Evolutionary conservation across 64 coral and sea anemone genomes (phyloP), one percentile per base, ranked within the genome.

Genomic region (Porites australiensis): DNA sequence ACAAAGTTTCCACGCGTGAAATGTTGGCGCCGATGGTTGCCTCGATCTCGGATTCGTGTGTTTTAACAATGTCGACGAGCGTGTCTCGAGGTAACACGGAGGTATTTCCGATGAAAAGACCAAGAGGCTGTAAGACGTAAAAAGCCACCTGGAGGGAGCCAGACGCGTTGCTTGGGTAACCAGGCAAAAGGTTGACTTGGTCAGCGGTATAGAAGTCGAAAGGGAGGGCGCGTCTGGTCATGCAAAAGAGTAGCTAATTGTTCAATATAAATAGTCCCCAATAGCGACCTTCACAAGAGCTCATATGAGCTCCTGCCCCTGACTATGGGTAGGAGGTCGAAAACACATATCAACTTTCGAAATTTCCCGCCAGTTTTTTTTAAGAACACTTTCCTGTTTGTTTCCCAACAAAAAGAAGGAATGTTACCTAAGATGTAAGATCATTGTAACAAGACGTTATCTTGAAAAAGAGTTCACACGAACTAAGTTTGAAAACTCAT

Each of bases 121-220:
- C 58, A 4, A 49, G 45, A 27, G 87, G 73, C 14, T 44, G 60
- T n/a, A 64, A 60, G 1, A 89, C 87, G 44, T 89, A 89, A 63
- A 89, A 78, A 2, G 58, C 87, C 1, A 89, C 59, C 15, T 49
- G 71, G 8, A 89, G 12, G 13, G 72, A 55, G 8, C 11, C 18
- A 4, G 70, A 72, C 2, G 51, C 23, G 72, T 88, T 72, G n/a
- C 45, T 89, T 51, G 87, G 87, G 63, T 78, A 89, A 64, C 73
- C 87, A 67, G 87, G 87, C 87, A 89, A 16, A 3, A 77, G 74
- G 14, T 89, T 73, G 51, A 89, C 74, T 21, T 79, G 87, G 74
- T 77, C 49, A 50, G 47, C 87, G 46, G 71, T 89, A 55, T 89
- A 89, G 23, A 89, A 50, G 50, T 63, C n/a, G 6, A 65, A 44